Conservation (phyloP, 92 coral and sea anemone genomes). For the Diadumene lineata region DNA sequence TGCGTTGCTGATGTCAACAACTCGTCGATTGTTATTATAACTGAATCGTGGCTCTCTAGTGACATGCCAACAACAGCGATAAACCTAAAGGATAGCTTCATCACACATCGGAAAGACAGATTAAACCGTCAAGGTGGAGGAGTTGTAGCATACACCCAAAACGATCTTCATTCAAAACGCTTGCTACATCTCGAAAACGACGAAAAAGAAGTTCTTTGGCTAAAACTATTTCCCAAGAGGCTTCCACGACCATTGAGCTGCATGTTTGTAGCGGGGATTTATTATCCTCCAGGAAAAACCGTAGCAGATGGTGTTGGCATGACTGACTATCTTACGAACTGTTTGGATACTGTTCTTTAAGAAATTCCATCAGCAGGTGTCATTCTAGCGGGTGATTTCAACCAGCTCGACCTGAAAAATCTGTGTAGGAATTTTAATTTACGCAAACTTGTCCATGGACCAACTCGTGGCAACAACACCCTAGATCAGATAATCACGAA, state of each 20-base stretch:
- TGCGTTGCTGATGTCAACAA: too few relatives aligned
- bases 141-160: constrained; percentile 23
- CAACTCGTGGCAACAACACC: constrained; percentile 41
- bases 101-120: constrained; percentile 32
- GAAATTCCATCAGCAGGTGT: constrained; percentile 44
- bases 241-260: constrained; percentile 35
- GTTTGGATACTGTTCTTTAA: constrained; percentile 21
- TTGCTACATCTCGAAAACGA: constrained; percentile 22
- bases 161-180: constrained; percentile 18
- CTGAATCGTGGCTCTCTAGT: too few relatives aligned
- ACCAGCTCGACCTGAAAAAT: constrained; percentile 22
- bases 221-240: constrained; percentile 23
- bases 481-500: constrained; percentile 60
- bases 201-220: constrained; percentile 33
- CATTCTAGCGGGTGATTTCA: constrained; percentile 41
- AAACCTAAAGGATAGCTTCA: too few relatives aligned
- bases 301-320: constrained; percentile 28
- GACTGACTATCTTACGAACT: constrained; percentile 35
- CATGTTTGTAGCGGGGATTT: constrained; percentile 25
- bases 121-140: constrained; percentile 20
- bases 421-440: constrained; percentile 6
- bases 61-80: too few relatives aligned
- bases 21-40: too few relatives aligned
- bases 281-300: constrained; percentile 44
- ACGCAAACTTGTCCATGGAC: constrained; percentile 3